Evolutionary conservation across 2,113 vertebrate genomes (phyloP), one percentile per base, ranked within the genome.

Genomic region (Oreochromis aureus): DNA sequence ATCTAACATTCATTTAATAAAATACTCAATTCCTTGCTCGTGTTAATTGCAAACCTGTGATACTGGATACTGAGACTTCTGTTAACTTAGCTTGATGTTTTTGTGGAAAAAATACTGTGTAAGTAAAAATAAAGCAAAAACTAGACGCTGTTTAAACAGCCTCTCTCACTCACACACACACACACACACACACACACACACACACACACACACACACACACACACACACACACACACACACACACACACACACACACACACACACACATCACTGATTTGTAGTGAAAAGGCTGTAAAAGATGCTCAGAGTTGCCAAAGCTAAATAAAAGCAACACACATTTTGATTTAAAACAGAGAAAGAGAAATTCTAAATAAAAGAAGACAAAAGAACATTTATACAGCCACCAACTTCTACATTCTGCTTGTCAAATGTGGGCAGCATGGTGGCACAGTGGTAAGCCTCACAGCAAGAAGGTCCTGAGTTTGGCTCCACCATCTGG

Each of bases 141-240:
- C 5, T 61, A 61, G 1, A 61, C 3, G 0, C 16, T 16, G 6
- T 61, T 61, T 16, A 61, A 61, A 61, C 16, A 61, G 0, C 15
- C 58, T 59, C 27, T 5, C 56, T 0, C 55, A 0, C 44, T 0
- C 11, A 1, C 30, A 0, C 30, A 2, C 36, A 5, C 53, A 2
- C 22, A 24, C 22, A 22, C 22, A 22, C 22, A 22, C 22, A 22
- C 53, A 27, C 4, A 15, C 24, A 58, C 55, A 30, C 27, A 24
- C 24, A 24, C 24, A 24, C 24, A 24, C 27, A 5, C 27, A 30
- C 27, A 30, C 27, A 30, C 30, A 4, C 46, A 5, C 53, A 2
- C 22, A 24, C 22, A 22, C 22, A 22, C 22, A 22, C 22, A 22
- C 53, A 27, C 4, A 15, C 24, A 58, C 55, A 30, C 27, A 24